These are phyloP conservation scores for Eupithecia abbreviata DNA, from an alignment of 2,888 invertebrate genomes.

Conservation along the genomic window DNA sequence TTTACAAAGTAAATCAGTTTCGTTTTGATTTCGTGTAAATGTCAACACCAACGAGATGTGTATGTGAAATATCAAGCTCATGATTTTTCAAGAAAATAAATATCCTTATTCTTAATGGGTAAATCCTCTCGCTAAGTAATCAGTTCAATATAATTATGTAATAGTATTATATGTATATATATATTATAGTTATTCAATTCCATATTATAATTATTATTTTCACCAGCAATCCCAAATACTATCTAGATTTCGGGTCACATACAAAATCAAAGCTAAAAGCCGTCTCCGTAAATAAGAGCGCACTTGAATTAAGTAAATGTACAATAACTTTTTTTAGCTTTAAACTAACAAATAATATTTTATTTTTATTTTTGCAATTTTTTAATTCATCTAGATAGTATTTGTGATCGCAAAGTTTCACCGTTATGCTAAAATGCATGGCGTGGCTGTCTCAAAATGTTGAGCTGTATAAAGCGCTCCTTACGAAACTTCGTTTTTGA, in stretches of 20 bases:
- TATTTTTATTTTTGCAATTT: too few relatives aligned
- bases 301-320: too few relatives aligned
- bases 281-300: too few relatives aligned
- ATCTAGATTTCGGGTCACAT: too few relatives aligned
- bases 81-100: neutral
- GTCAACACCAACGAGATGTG: too few relatives aligned
- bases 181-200: neutral
- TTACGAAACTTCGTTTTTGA: neutral
- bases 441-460: neutral
- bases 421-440: neutral
- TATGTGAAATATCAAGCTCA: neutral
- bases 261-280: too few relatives aligned
- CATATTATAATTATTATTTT: neutral
- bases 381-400: too few relatives aligned
- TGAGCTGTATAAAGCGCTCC: neutral
- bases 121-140: neutral
- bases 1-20: too few relatives aligned
- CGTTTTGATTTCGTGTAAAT: too few relatives aligned
- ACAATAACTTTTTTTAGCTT: too few relatives aligned
- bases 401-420: neutral
- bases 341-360: too few relatives aligned
- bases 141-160: neutral
- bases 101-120: neutral
- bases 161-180: neutral
- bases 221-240: too few relatives aligned